These are phyloP conservation scores for Acanthiza pusilla DNA, from an alignment of 2,797 vertebrate species.

Conservation along the genomic window DNA sequence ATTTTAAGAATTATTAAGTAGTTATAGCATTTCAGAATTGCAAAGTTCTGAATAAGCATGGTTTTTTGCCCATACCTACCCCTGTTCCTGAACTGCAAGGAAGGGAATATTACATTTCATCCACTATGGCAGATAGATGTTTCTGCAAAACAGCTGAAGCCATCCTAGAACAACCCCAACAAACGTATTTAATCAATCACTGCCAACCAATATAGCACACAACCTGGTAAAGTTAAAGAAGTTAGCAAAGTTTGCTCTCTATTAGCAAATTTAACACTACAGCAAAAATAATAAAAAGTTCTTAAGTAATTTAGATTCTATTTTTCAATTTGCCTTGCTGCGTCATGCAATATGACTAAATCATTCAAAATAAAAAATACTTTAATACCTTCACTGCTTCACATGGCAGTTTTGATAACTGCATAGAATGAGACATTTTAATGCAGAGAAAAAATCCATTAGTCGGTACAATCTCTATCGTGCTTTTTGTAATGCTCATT, in stretches of 20 bases:
- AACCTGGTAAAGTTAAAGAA: background rate
- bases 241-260: background rate
- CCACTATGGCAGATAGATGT: background rate
- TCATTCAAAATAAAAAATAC: background rate
- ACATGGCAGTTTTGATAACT: background rate
- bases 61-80: background rate
- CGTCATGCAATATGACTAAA: background rate
- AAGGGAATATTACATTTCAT: background rate
- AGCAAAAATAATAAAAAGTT: background rate
- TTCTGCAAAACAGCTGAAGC: background rate
- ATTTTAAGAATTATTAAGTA: background rate
- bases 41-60: background rate
- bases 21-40: background rate
- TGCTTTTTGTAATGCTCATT: background rate
- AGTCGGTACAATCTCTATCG: background rate
- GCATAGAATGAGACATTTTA: background rate
- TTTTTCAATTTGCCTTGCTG: background rate
- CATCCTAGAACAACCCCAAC: background rate
- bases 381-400: background rate
- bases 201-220: background rate
- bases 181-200: background rate
- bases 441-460: background rate
- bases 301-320: background rate
- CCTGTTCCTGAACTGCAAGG: background rate
- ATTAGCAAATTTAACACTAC: background rate